Evolutionary conservation across 2,888 invertebrate species (phyloP), one percentile per base, ranked within the genome.

Genomic region (Horisme vitalbata): DNA sequence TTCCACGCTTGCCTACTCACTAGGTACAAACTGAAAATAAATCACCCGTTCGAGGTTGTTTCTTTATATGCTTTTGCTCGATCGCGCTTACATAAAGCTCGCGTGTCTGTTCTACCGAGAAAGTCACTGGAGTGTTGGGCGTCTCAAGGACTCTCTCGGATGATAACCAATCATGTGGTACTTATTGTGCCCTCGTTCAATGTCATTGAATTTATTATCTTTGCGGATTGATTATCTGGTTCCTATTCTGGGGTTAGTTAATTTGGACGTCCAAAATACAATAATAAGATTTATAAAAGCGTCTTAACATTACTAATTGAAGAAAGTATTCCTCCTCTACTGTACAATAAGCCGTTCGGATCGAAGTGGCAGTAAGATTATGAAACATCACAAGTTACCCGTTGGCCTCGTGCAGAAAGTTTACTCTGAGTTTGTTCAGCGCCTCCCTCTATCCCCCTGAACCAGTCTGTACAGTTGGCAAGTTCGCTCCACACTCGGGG

Each of bases 341-440:
- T 41, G 36, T 45, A 43, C 43, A 30, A 18, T 31, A n/a, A 3
- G 15, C 15, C 49, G 57, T 52, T 50, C n/a, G 58, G 63, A 59
- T 59, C 52, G 57, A 61, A 69, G 59, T 60, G 55, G 63, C 56
- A 62, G 60, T 64, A 62, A 71, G 75, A 79, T 79, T 78, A 78
- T 78, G 71, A 75, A 73, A 71, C 74, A 67, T 77, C 75, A 72
- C 65, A 75, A 80, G 79, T 79, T 71, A 57, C 68, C 58, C 73
- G 68, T 62, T 73, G 74, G 69, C 74, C 77, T 68, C 69, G 64
- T 61, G 59, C 71, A 68, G 79, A 77, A 79, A 79, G 79, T 81
- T 81, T 66, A 67, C 61, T 68, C 61, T 57, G 63, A 67, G 74
- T 75, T 74, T 66, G 68, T 65, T 62, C 48, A 20, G 24, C 14